These are phyloP conservation scores for Pteruthius melanotis DNA, from an alignment of 2,113 vertebrate species.

Conservation along the genomic window DNA sequence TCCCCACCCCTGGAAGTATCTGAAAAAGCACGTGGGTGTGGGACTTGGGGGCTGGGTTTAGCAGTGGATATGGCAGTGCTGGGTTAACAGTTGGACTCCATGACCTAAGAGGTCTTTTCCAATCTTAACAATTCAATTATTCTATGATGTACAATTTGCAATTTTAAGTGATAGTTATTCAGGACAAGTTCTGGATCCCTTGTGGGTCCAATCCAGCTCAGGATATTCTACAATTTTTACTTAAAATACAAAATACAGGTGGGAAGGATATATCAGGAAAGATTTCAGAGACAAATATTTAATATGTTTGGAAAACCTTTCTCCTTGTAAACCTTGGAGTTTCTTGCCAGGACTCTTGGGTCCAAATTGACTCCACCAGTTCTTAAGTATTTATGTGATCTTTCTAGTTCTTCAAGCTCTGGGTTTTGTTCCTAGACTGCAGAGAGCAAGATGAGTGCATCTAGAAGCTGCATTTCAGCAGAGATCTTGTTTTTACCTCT, in stretches of 20 bases:
- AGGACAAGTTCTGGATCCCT: neutral
- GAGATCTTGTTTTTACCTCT: neutral
- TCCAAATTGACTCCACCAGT: neutral
- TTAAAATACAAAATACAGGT: neutral
- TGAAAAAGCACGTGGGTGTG: rapidly evolving
- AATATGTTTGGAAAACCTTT: neutral
- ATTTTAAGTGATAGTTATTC: neutral
- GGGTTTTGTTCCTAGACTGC: neutral
- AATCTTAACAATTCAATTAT: neutral
- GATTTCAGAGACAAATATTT: neutral
- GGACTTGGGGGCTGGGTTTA: neutral
- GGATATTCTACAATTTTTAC: neutral
- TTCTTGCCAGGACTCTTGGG: neutral
- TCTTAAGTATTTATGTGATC: neutral
- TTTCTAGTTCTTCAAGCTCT: neutral
- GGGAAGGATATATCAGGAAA: neutral
- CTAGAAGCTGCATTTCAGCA: neutral
- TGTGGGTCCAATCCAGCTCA: neutral
- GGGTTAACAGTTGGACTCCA: neutral
- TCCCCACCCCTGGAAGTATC: neutral
- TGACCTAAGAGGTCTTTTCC: neutral
- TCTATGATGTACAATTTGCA: rapidly evolving
- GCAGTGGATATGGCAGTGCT: too few relatives aligned
- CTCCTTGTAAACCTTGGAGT: neutral
- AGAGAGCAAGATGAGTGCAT: neutral